Base-by-base conservation (phyloP, 2,888 invertebrate genomes). In the Ctenicera cuprea region DNA sequence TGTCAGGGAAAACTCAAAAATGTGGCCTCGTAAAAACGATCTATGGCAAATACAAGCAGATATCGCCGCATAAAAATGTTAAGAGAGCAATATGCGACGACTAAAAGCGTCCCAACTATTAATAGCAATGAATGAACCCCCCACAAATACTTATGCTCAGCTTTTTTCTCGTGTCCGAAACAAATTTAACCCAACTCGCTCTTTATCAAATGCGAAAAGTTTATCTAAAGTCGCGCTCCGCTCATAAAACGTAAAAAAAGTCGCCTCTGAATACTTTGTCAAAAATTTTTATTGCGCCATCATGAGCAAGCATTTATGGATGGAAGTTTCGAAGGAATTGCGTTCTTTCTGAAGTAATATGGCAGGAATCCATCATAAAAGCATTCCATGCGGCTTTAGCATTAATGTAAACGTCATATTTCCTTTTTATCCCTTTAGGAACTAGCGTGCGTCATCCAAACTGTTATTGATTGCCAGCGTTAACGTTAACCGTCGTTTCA, bases 361-460 rank as follows among this genome's bases (percentile, higher is more conserved):
- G 80, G 80, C 81, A 81, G 82, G 82, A 83, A 83, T 83, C 82
- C 82, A 83, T 83, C 83, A 83, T 83, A 83, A 83, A 84, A 80
- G 83, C 84, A 82, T 83, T 84, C 83, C 83, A 78, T 79, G 82
- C 81, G 81, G 81, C 80, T 78, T 81, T 77, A 74, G 80, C 83
- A 82, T 84, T 83, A 83, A 83, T 81, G 83, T 83, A 82, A 82
- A 83, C 82, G 83, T 82, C 83, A 82, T 82, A 83, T 82, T 83
- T 83, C 81, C 82, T 81, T 82, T 82, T 81, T 83, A 82, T 82
- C 82, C 83, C 79, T 78, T 73, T 75, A 73, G 75, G 71, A 73
- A 70, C 62, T 74, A 67, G 71, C 75, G 52, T 76, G 78, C 80
- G 81, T 81, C 81, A 79, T 80, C 83, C 78, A 80, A 81, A 82